Evolutionary conservation across 1,140 invertebrate species (phyloP), one percentile per base, ranked within the genome.

Genomic region (Plectus sambesii): DNA sequence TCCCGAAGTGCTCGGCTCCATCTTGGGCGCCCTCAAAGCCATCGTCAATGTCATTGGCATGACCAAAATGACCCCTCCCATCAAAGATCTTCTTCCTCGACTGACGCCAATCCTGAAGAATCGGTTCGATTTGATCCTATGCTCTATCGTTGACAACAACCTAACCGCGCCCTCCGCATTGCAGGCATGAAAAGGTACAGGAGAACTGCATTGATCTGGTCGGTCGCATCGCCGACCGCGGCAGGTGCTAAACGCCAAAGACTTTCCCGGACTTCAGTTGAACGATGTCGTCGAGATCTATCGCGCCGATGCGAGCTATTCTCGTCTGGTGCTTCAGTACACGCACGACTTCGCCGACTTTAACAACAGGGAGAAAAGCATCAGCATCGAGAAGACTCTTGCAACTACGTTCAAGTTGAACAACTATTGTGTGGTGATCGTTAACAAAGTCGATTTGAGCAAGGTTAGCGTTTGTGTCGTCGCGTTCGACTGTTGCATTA

Each of bases 61-160:
- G 93, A 96, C 90, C 0, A 98, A 98, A 76, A 99, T 99, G 93
- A 98, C 89, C 3, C 94, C 94, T 3, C 93, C 93, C 2, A 99
- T 99, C 53, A 99, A 99, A 76, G 94, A 99, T 77, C 74, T 99
- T 1, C 74, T 99, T 19, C 94, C 93, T 0, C 77, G 93, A 53
- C 74, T 99, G 1, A 99, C 94, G 2, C 94, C 94, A 0, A 99
- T 99, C 66, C 75, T 99, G 12, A 99, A 99, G 63, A 77, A 77
- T 66, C 73, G 76, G 73, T 73, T 30, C 35, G 23, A 15, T 46
- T 19, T 20, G 8, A 12, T 26, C 35, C 15, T 44, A 35, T 44
- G 20, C 24, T 36, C 38, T 20, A 25, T n/a, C 19, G 27, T 36
- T n/a, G n/a, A n/a, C n/a, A n/a, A n/a, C n/a, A n/a, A n/a, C n/a